Evolutionary conservation across 2,888 invertebrate genomes (phyloP), one percentile per base, ranked within the genome.

Genomic region (Spialia ferax): DNA sequence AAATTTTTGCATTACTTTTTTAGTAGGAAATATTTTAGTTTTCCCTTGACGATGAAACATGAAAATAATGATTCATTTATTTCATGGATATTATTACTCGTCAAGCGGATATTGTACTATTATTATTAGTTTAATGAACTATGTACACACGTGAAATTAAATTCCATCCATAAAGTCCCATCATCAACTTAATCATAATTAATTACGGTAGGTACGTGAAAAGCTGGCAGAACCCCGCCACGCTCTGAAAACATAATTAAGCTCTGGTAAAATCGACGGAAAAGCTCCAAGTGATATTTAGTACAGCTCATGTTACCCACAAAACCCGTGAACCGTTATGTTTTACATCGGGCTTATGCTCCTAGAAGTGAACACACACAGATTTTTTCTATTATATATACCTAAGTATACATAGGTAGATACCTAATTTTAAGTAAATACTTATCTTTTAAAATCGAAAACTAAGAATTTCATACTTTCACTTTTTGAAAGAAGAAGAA

Each of bases 141-240:
- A 11, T 10, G 5, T 11, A 20, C 2, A 3, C 6, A 48, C 13
- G 20, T 20, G 10, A 11, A 20, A 20, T 48, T 1, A 11, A 11
- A 50, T 50, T 50, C 11, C 50, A 5, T 0, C 22, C 22, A 50
- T 22, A 13, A 20, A 22, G 22, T 50, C n/a, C 50, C 38, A 59
- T 59, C 59, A 59, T 59, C 65, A 59, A 52, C 52, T 65, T 65
- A 65, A 65, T 65, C 50, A 59, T 59, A 65, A 65, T 65, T 65
- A 65, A 65, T 65, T 65, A 64, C 15, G 20, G 35, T 18, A 59
- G 20, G 35, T 18, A 59, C 48, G 35, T 50, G 64, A 57, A 64
- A 64, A 29, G 57, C 57, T 57, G 50, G 35, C 63, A 50, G 35
- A 38, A 57, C 56, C 57, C 45, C 45, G 48, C 18, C 22, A 56